Percentiles rank a stretch among this genome's conserved stretches.
Evolutionary conservation across 1,140 invertebrate species (phyloP).

Genomic region (Drosophila erecta): DNA sequence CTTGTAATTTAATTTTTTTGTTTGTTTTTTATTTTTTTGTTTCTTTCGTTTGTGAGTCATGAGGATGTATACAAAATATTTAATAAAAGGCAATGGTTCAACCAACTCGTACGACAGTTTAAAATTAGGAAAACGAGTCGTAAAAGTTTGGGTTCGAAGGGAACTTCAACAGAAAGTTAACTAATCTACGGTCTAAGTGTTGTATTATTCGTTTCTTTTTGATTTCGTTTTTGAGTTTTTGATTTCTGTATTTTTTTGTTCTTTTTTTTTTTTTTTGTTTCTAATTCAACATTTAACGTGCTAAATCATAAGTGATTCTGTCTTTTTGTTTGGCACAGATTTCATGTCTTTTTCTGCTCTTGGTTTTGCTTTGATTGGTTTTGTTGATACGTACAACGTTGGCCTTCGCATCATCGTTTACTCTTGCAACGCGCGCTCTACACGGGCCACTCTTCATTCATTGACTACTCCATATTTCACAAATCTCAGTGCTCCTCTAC

Average conservation of each 20-base stretch:
- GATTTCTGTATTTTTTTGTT: background rate
- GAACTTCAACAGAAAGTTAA: constrained; percentile 52
- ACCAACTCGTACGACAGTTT: constrained; percentile 64
- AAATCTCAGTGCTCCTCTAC: constrained; percentile 45
- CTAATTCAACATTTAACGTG: constrained; percentile 72
- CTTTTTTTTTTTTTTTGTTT: constrained; percentile 18
- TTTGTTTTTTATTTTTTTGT: constrained; percentile 9
- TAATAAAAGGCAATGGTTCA: constrained; percentile 37
- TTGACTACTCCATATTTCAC: constrained; percentile 77
- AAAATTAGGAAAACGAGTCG: constrained; percentile 58
- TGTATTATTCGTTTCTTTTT: constrained; percentile 44
- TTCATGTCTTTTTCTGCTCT: constrained; percentile 64
- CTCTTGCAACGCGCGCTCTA: constrained; percentile 65
- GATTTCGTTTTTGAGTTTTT: background rate
- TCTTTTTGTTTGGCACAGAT: constrained; percentile 75
- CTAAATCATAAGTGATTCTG: constrained; percentile 57
- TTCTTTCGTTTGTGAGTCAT: constrained; percentile 33
- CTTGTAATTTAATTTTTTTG: constrained; percentile 12
- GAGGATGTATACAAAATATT: constrained; percentile 59
- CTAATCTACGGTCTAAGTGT: constrained; percentile 51
- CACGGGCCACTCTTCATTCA: constrained; percentile 66
- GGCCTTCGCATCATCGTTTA: constrained; percentile 55
- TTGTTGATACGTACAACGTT: constrained; percentile 72
- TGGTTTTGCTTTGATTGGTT: constrained; percentile 29
- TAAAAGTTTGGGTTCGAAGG: constrained; percentile 37